Conservation (phyloP, 1,140 invertebrate genomes). For the Lepidurus apus region DNA sequence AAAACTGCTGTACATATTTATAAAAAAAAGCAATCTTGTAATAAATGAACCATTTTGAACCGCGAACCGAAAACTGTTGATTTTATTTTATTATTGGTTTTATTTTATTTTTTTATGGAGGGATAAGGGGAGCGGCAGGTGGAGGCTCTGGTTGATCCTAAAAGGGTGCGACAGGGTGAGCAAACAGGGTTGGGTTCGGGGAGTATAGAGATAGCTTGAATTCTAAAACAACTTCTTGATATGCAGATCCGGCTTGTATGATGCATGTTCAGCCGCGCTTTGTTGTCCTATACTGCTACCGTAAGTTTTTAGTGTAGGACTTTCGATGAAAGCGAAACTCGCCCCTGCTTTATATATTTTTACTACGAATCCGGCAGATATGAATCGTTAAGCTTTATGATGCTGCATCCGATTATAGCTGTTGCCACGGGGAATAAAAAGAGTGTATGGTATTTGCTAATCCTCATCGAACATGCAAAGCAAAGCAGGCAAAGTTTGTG, state of each 20-base stretch:
- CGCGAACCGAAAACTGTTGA: background rate
- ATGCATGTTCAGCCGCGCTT: background rate
- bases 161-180: conserved; percentile 12
- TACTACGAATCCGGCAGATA: background rate
- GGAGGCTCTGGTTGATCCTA: background rate
- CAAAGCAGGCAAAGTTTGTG: background rate
- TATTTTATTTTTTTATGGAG: background rate
- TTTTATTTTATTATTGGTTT: background rate
- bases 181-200: background rate
- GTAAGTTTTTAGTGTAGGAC: background rate
- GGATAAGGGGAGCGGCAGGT: background rate
- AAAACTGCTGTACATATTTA: background rate
- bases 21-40: background rate
- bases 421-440: background rate
- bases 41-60: background rate
- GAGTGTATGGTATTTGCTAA: background rate
- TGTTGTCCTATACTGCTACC: background rate
- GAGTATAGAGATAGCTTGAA: background rate
- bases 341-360: background rate
- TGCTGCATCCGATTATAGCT: conserved; percentile 1
- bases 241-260: background rate
- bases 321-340: background rate
- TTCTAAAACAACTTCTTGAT: background rate
- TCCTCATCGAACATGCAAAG: background rate
- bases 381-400: background rate